Percentiles rank a stretch among this genome's conserved stretches.
phyloP scores from a whole-genome alignment of 2,888 invertebrate species.

The Pammene aurita region DNA sequence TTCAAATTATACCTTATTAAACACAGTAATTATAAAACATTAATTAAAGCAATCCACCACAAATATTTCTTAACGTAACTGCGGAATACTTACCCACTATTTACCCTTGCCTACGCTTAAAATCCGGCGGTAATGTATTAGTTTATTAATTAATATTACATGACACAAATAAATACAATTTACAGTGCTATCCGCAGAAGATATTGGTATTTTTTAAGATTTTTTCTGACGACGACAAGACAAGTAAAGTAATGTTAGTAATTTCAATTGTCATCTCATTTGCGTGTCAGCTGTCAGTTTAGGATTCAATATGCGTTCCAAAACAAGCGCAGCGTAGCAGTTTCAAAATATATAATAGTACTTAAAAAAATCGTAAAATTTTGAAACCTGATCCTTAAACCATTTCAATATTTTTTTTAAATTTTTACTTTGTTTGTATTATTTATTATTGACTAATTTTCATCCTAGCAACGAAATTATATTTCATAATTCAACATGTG shows the following conservation, averaged over 20 bases:
- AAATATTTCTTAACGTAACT: conserved; percentile 1
- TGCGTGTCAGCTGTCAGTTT: neutral
- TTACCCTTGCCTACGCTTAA: neutral
- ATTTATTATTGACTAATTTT: too few relatives aligned
- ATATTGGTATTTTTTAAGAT: neutral
- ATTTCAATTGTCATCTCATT: neutral
- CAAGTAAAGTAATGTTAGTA: too few relatives aligned
- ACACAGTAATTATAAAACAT: neutral
- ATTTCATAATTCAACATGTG: too few relatives aligned
- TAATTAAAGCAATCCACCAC: neutral
- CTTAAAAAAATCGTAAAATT: too few relatives aligned
- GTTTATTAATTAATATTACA: conserved; percentile 1
- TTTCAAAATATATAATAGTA: too few relatives aligned
- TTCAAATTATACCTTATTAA: too few relatives aligned
- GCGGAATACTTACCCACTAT: neutral
- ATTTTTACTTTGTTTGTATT: too few relatives aligned
- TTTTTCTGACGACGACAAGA: conserved; percentile 14
- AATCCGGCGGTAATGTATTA: neutral
- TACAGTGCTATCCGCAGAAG: neutral
- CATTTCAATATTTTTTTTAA: too few relatives aligned
- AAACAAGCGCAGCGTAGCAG: too few relatives aligned
- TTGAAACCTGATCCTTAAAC: too few relatives aligned
- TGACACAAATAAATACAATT: neutral
- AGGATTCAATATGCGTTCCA: neutral
- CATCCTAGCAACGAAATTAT: too few relatives aligned